Conservation (phyloP, 2,888 invertebrate species). For the Tachina fera region DNA sequence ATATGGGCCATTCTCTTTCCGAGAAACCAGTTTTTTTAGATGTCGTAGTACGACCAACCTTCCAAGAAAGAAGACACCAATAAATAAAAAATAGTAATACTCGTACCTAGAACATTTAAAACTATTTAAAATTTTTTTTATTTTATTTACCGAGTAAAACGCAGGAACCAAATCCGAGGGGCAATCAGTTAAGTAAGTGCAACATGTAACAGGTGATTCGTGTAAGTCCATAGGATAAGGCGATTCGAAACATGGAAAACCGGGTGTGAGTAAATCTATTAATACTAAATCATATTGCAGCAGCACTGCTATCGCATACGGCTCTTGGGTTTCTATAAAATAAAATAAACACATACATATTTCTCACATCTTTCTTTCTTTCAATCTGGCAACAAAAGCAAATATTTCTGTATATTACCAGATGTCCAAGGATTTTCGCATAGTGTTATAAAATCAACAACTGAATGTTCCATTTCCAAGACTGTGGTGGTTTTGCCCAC, state of each 20-base stretch:
- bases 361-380: too few relatives aligned
- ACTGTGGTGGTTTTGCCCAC: conserved; percentile 98
- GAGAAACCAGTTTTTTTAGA: conserved; percentile 93
- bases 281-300: conserved; percentile 99
- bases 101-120: neutral
- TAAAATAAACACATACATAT: neutral
- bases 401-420: conserved; percentile 57
- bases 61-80: conserved; percentile 6
- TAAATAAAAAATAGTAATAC: neutral
- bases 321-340: conserved; percentile 95
- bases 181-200: conserved; percentile 98
- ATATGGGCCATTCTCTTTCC: conserved; percentile 97
- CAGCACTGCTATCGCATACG: conserved; percentile 98
- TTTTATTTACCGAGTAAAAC: conserved; percentile 90
- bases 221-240: conserved; percentile 99
- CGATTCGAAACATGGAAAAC: conserved; percentile 99
- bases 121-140: neutral
- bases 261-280: conserved; percentile 96
- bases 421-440: conserved; percentile 95
- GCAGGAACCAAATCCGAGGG: conserved; percentile 99
- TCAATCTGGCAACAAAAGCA: neutral
- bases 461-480: conserved; percentile 99
- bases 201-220: conserved; percentile 98
- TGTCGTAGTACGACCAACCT: conserved; percentile 88
- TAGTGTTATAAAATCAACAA: conserved; percentile 97